Conservation (phyloP, 2,888 invertebrate species). For the Gandaritis pyraliata region DNA sequence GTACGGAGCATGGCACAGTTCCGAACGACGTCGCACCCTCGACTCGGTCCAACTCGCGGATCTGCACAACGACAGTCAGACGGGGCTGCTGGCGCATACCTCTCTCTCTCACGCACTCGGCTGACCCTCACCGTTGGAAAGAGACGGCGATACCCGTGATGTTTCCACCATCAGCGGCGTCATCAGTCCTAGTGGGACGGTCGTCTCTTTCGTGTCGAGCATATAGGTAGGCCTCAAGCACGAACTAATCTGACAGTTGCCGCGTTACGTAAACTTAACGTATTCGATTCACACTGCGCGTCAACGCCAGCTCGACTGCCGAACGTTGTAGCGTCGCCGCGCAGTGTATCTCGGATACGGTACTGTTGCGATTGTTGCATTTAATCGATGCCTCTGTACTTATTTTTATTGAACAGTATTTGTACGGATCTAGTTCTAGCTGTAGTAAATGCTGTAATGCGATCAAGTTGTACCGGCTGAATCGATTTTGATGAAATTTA, state of each 20-base stretch:
- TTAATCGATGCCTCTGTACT: too few relatives aligned
- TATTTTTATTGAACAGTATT: constrained; percentile 6
- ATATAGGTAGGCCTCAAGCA: constrained; percentile 47
- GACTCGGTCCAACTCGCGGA: constrained; percentile 62
- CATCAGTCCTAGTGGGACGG: constrained; percentile 63
- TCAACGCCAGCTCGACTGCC: too few relatives aligned
- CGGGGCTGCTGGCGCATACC: constrained; percentile 62
- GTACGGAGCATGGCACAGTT: constrained; percentile 90
- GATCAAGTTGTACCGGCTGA: background rate
- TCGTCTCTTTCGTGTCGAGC: constrained; percentile 71
- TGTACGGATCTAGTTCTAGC: background rate
- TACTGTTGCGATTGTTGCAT: too few relatives aligned
- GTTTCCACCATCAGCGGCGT: background rate
- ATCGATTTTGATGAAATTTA: background rate
- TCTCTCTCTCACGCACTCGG: constrained; percentile 63
- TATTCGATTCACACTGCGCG: too few relatives aligned
- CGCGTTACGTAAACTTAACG: too few relatives aligned
- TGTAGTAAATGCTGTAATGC: too few relatives aligned
- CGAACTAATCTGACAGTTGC: too few relatives aligned
- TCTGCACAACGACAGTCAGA: constrained; percentile 70
- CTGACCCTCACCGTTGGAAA: constrained; percentile 53
- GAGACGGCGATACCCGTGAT: constrained; percentile 16
- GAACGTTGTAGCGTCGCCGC: too few relatives aligned
- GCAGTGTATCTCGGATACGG: too few relatives aligned
- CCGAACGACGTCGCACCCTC: constrained; percentile 68